Evolutionary conservation across 2,888 invertebrate species (phyloP), one percentile per base, ranked within the genome.

Genomic region (Hirtodrosophila duncani): DNA sequence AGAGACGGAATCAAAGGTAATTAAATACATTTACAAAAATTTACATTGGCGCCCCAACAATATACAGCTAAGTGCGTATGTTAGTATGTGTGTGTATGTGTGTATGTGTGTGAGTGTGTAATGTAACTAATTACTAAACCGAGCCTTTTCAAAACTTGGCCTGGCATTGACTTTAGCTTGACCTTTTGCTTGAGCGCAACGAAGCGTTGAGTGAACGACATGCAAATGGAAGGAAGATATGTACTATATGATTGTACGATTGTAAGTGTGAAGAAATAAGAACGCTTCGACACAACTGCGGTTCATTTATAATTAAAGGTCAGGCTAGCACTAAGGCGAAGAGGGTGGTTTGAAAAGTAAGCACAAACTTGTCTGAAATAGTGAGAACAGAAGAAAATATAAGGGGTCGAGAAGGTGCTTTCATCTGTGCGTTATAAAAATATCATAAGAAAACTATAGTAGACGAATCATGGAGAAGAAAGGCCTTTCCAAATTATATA

Each of bases 121-220:
- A n/a, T n/a, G n/a, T n/a, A n/a, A n/a, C n/a, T n/a, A n/a, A n/a
- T n/a, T n/a, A n/a, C n/a, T n/a, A n/a, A n/a, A n/a, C n/a, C n/a
- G n/a, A 59, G 50, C 21, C 13, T 20, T 20, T 62, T 58, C 60
- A 67, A 60, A 63, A 57, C 51, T 41, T 48, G 27, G 34, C 42
- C 38, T 69, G 71, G 57, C 71, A 74, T 72, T 72, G 75, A 68
- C 75, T 62, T 66, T 61, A 48, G 45, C 34, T 48, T 74, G 68
- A 72, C 68, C 75, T 75, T 69, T 71, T 37, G 16, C 51, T 17
- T 13, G 42, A 2, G 41, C 9, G 45, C 44, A 46, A 39, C 18
- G 30, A 38, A 49, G 31, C 48, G 49, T 55, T 43, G 41, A 50
- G 36, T 44, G 37, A 37, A 43, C 26, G 37, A 58, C 56, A 48